Evolutionary conservation across 2,888 invertebrate genomes (phyloP).

Genomic region (Holacanthella duospinosa): DNA sequence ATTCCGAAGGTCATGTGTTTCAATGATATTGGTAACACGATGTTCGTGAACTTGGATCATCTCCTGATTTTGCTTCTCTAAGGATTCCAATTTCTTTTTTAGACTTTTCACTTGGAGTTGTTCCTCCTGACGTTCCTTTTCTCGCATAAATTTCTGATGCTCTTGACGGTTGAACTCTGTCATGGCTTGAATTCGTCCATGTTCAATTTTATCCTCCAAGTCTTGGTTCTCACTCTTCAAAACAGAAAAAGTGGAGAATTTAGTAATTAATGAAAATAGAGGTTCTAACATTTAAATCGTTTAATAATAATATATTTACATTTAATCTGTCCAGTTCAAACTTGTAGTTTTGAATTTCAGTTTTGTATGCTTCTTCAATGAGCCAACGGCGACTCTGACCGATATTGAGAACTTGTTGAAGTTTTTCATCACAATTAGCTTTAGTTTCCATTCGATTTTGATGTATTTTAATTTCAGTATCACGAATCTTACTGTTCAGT

Average conservation of each 20-base stretch:
- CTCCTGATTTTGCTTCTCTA: not conserved
- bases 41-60: not conserved
- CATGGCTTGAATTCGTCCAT: not conserved
- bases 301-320: not conserved
- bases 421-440: not conserved
- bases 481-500: not conserved
- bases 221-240: not conserved
- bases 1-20: not conserved
- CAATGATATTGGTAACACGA: not conserved
- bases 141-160: not conserved
- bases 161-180: not conserved
- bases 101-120: not conserved
- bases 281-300: not conserved
- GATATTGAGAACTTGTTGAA: not conserved
- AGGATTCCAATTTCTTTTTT: not conserved
- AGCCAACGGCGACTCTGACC: not conserved
- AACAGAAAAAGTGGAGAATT: not conserved
- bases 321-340: not conserved
- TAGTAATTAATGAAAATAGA: not conserved
- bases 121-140: not conserved
- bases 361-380: not conserved
- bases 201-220: not conserved
- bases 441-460: no score
- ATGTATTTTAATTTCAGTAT: no score
- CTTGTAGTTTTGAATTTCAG: not conserved